Conservation (phyloP, 2,888 invertebrate species). For the Hydropsyche betteni region DNA sequence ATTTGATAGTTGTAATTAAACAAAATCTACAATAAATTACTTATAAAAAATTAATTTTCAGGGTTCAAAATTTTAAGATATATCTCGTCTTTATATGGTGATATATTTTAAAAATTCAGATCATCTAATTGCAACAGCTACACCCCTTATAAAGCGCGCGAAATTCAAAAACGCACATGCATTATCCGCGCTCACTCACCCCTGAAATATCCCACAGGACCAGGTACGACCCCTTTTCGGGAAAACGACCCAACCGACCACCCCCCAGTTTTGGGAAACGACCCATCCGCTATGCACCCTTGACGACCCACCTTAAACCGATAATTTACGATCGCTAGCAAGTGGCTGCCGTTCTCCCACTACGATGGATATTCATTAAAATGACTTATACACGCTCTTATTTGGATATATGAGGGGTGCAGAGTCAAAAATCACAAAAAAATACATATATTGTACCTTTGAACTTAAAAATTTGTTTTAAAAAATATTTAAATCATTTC, state of each 20-base stretch:
- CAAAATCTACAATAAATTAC: too few species aligned
- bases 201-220: conserved; percentile 69
- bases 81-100: too few species aligned
- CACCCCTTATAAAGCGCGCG: neutral
- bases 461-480: too few species aligned
- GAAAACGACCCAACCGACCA: neutral
- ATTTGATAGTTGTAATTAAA: too few species aligned
- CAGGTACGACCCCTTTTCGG: conserved; percentile 54
- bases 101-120: too few species aligned
- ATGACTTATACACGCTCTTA: conserved; percentile 30
- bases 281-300: neutral
- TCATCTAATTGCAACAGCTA: neutral
- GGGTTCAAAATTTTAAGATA: too few species aligned
- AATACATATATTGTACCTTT: too few species aligned
- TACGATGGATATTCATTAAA: conserved; percentile 46
- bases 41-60: too few species aligned
- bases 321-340: conserved; percentile 44
- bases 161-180: conserved; percentile 46
- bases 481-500: too few species aligned
- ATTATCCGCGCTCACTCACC: conserved; percentile 69
- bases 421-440: too few species aligned
- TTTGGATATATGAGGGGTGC: too few species aligned
- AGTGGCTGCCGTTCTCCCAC: conserved; percentile 20
- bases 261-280: conserved; percentile 9
- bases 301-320: conserved; percentile 34